phyloP scores from a whole-genome alignment of 2,797 vertebrate genomes.

The Gadopsis marmoratus region DNA sequence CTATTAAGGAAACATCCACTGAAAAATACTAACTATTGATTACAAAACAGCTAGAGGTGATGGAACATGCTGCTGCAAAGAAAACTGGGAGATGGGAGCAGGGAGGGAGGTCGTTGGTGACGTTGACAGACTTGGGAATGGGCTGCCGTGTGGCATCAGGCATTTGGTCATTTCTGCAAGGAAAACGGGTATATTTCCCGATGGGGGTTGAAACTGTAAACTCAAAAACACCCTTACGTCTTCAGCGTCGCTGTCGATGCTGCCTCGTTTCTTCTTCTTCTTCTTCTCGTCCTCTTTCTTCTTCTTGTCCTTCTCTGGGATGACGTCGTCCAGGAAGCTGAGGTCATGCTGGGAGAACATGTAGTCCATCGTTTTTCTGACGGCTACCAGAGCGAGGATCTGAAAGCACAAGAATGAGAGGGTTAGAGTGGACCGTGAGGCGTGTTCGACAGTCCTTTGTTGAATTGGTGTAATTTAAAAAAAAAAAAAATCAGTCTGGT shows the following conservation, averaged over 20 bases:
- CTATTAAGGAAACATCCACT: not conserved
- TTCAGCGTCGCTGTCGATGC: conserved; percentile 94
- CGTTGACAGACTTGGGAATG: not conserved
- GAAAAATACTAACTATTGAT: not conserved
- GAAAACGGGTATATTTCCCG: not conserved
- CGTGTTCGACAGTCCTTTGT: not conserved
- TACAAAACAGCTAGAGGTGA: not conserved
- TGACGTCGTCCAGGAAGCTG: conserved; percentile 96
- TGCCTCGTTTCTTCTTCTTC: conserved; percentile 92
- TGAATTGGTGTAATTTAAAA: not conserved
- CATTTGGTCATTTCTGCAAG: not conserved
- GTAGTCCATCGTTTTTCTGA: conserved; percentile 97
- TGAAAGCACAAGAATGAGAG: conserved; percentile 66
- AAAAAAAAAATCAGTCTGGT: not conserved
- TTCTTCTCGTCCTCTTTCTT: conserved; percentile 99
- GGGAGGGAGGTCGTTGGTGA: not conserved
- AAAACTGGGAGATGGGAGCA: not conserved
- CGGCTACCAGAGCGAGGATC: conserved; percentile 97
- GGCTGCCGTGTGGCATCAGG: not conserved
- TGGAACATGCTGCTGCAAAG: conserved; percentile 12
- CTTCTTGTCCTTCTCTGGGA: conserved; percentile 99
- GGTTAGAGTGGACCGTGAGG: not conserved
- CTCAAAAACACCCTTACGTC: conserved; percentile 86
- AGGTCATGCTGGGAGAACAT: conserved; percentile 97
- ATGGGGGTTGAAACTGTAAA: not conserved